Evolutionary conservation across 2,797 vertebrate genomes (phyloP).

Genomic region (Mallotus villosus): DNA sequence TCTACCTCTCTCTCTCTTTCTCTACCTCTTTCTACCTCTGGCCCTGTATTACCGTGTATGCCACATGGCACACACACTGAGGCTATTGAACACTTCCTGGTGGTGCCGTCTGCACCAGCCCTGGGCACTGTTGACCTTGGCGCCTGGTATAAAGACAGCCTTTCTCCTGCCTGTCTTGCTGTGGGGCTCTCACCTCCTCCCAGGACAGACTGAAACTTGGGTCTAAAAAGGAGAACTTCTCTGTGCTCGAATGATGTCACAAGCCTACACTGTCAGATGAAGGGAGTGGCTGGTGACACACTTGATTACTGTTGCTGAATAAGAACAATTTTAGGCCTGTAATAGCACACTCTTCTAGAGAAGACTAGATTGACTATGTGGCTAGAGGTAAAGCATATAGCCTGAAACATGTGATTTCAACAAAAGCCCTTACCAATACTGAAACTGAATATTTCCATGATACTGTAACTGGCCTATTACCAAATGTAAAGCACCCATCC

Average conservation of each 20-base stretch:
- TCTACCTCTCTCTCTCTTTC: slow-evolving; percentile 30
- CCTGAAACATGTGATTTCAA: neutral
- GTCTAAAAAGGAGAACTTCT: slow-evolving; percentile 44
- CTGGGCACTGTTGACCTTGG: slow-evolving; percentile 60
- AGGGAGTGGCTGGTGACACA: slow-evolving; percentile 68
- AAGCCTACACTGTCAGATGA: slow-evolving; percentile 42
- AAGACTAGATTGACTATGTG: slow-evolving; percentile 26
- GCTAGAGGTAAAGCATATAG: neutral
- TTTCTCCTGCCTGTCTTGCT: slow-evolving; percentile 49
- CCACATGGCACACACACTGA: slow-evolving; percentile 39
- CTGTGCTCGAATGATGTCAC: slow-evolving; percentile 41
- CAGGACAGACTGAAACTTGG: slow-evolving; percentile 43
- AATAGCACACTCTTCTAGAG: slow-evolving; percentile 28
- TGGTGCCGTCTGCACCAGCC: slow-evolving; percentile 47
- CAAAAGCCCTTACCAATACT: neutral
- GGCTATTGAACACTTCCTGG: slow-evolving; percentile 57
- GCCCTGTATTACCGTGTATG: too few species aligned
- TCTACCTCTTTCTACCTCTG: slow-evolving; percentile 22
- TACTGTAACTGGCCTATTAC: too few species aligned
- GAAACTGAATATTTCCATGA: neutral
- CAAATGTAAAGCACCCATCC: neutral
- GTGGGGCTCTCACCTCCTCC: slow-evolving; percentile 51
- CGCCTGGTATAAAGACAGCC: slow-evolving; percentile 55
- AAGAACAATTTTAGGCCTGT: slow-evolving; percentile 55
- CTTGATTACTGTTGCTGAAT: slow-evolving; percentile 59